phyloP scores from a whole-genome alignment of 2,797 vertebrate genomes.

The Tapirus indicus region DNA sequence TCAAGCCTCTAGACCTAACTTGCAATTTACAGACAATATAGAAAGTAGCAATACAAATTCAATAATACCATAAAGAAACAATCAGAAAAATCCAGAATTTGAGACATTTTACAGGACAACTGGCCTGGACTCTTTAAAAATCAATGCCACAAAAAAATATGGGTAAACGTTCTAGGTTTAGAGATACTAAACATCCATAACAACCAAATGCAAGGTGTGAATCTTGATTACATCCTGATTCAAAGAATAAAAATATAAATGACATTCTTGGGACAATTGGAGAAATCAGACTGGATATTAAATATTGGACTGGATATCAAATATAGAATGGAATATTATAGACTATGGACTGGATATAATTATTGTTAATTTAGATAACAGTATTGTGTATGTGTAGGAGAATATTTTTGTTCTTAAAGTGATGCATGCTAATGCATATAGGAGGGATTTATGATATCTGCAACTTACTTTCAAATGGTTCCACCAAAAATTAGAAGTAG shows the following conservation, averaged over 20 bases:
- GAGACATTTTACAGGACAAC: neutral
- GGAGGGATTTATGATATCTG: neutral
- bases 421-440: neutral
- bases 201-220: neutral
- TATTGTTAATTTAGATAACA: neutral
- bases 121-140: neutral
- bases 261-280: neutral
- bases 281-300: neutral
- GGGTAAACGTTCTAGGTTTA: neutral
- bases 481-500: neutral
- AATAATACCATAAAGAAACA: neutral
- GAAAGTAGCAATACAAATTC: neutral
- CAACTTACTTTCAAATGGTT: neutral
- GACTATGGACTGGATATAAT: neutral
- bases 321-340: neutral
- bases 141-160: neutral
- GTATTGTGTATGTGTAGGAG: neutral
- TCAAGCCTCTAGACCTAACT: neutral
- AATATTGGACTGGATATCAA: neutral
- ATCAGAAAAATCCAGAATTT: slow-evolving; percentile 1
- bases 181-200: slow-evolving; percentile 2
- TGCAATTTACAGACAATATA: neutral
- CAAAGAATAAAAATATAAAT: neutral
- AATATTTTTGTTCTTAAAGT: neutral
- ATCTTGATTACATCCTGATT: neutral